Conservation (phyloP, 2,888 invertebrate species). For the Macaria liturata region DNA sequence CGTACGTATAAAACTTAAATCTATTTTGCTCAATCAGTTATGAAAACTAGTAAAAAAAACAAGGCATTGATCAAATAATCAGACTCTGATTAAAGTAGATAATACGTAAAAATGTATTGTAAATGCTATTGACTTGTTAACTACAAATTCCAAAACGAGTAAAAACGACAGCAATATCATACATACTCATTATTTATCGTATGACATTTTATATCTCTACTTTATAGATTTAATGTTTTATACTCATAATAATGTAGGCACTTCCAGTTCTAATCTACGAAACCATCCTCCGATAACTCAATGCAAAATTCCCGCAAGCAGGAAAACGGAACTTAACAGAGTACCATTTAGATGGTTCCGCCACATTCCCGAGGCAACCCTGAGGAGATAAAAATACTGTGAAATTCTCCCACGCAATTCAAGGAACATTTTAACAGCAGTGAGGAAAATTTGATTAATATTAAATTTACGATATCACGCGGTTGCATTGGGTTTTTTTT, state of each 20-base stretch:
- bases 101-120: too few relatives aligned
- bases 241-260: background rate
- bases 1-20: too few relatives aligned
- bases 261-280: conserved; percentile 3
- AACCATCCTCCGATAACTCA: conserved; percentile 6
- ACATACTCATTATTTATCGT: too few relatives aligned
- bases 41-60: too few relatives aligned
- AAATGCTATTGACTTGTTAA: too few relatives aligned
- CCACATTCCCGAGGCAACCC: conserved; percentile 16
- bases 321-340: conserved; percentile 17
- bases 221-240: background rate
- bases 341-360: conserved; percentile 10
- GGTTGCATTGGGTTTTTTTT: conserved; percentile 2
- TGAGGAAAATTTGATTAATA: conserved; percentile 16
- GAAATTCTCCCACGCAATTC: conserved; percentile 23
- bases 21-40: too few relatives aligned
- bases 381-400: conserved; percentile 25
- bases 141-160: too few relatives aligned
- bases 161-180: too few relatives aligned
- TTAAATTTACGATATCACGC: background rate
- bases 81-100: too few relatives aligned
- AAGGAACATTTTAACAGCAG: conserved; percentile 10
- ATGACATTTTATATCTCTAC: too few relatives aligned
- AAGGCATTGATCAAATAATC: too few relatives aligned
- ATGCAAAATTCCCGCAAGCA: conserved; percentile 12